A percentile compares a stretch with the other conserved stretches of the same genome.
phyloP scores from a whole-genome alignment of 2,113 vertebrate genomes.

The Paraplagusia blochii region DNA sequence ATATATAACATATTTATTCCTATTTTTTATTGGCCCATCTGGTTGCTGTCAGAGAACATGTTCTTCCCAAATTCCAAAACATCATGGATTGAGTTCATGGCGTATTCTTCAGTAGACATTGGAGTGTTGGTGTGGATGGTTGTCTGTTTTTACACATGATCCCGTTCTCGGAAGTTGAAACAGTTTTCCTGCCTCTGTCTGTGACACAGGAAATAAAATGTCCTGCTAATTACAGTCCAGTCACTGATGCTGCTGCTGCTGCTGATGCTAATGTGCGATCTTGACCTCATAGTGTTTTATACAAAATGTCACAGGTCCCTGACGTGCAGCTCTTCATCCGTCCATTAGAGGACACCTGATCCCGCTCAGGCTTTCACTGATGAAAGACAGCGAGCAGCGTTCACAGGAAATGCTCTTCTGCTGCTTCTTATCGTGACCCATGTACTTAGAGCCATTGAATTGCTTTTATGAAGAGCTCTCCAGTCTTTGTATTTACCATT shows the following conservation, averaged over 20 bases:
- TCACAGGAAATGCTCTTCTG: constrained; percentile 57
- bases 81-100: too few species aligned
- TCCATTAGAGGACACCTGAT: constrained; percentile 77
- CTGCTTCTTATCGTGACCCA: constrained; percentile 47
- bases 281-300: constrained; percentile 40
- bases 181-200: constrained; percentile 42
- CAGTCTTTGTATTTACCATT: constrained; percentile 38
- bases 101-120: too few species aligned
- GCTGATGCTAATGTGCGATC: constrained; percentile 39
- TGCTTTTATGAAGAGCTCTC: constrained; percentile 25
- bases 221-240: constrained; percentile 49
- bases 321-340: constrained; percentile 39
- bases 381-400: constrained; percentile 35
- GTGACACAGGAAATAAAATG: constrained; percentile 44
- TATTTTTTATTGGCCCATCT: too few species aligned
- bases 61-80: too few species aligned
- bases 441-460: constrained; percentile 56
- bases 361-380: constrained; percentile 41
- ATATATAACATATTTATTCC: too few species aligned
- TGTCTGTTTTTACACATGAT: too few species aligned
- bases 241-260: constrained; percentile 18
- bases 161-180: too few species aligned
- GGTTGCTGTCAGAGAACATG: too few species aligned
- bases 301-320: constrained; percentile 51
- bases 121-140: too few species aligned